Base-by-base conservation (phyloP, 2,113 vertebrate species). In the Dascyllus trimaculatus region DNA sequence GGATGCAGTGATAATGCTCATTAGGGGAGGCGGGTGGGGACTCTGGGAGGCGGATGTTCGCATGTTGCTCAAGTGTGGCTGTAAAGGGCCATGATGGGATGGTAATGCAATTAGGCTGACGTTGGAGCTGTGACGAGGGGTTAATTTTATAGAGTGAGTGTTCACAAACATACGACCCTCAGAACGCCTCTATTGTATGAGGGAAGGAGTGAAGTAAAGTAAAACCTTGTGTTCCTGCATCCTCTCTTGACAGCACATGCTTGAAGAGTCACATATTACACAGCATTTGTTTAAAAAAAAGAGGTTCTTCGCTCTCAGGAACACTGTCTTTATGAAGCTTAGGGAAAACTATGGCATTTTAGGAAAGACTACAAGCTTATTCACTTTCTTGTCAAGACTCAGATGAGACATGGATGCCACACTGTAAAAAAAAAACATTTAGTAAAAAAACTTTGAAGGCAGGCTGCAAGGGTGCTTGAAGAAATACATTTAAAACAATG, bases 1-100 rank as follows among this genome's bases (percentile, higher is more conserved):
- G 88, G 81, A 78, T 70, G 54, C 77, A 80, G 70, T 75, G 89
- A 89, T 89, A 84, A 90, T 86, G 82, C 19, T 91, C 77, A 91
- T 91, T 86, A 89, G 73, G 61, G 60, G 81, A 74, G 85, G 76
- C 57, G 63, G 62, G 32, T 4, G 4, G 75, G 79, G 75, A 76
- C 67, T 85, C 77, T 78, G 71, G 66, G 52, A 88, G 62, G 26
- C 10, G 18, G 79, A 81, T 32, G 77, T 81, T 78, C 0, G 35
- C 68, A 52, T 89, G 82, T 71, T 76, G 60, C 56, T 54, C 18
- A 70, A 65, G 78, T 84, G 80, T 75, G 75, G 61, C 73, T 66
- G 45, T 86, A 86, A 87, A 80, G 57, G 76, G 52, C 65, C 59
- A 68, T 78, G 85, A 90, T 87, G 66, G 66, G 58, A 58, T 54